Evolutionary conservation across 2,797 vertebrate genomes (phyloP), one percentile per base, ranked within the genome.

Genomic region (Rhinoraja longicauda): DNA sequence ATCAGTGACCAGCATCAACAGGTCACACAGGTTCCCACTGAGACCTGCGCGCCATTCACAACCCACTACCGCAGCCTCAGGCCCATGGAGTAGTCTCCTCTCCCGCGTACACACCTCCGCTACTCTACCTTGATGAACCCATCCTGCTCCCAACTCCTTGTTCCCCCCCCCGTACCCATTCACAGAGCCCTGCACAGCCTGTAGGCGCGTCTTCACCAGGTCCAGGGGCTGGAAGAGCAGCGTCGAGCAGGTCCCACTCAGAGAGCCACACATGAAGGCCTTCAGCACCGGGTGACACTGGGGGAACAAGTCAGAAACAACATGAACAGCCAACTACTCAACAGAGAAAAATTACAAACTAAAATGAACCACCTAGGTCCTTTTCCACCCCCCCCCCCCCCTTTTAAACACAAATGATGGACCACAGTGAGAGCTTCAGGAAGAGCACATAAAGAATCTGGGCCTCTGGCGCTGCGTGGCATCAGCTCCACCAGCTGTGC

Each of bases 191-290:
- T 98, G 97, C 73, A 97, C 94, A 1, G 97, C 97, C 95, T 99
- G 98, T 79, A 99, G 96, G 8, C 98, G 97, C 0, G 98, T 99
- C 95, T 99, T 99, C 86, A 99, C 96, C 95, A 99, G 96, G 94
- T 99, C 98, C 94, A 99, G 96, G 24, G 98, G 98, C 93, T 99
- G 98, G 95, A 99, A 99, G 77, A 99, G 98, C 93, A 99, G 96
- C 0, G 98, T 97, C 0, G 98, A 99, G 95, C 98, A 99, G 93
- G 98, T 99, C 73, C 98, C 98, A 59, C 98, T 99, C 94, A 99
- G 96, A 93, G 98, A 98, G 93, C 98, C 98, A 0, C 98, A 99
- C 94, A 99, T 96, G 32, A 99, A 99, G 84, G 98, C 98, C 95
- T 99, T 99, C 93, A 99, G 94, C 92, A 97, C 98, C 0, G 98